These are phyloP conservation scores for Cybosia mesomella DNA, from an alignment of 2,888 invertebrate genomes.

Conservation along the genomic window DNA sequence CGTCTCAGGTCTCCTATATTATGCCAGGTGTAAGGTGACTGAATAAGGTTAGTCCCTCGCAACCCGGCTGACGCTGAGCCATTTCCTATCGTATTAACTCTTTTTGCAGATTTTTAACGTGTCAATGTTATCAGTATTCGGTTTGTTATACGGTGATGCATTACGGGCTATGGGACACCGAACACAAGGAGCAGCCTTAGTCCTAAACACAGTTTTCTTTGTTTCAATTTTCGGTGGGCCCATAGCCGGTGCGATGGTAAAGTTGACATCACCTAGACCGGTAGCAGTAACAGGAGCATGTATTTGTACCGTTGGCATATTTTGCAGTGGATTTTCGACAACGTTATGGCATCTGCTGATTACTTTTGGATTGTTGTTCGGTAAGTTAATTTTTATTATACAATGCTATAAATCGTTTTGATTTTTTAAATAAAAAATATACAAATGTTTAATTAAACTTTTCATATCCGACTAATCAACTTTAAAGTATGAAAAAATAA, in stretches of 20 bases:
- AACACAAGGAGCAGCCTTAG: conserved; percentile 89
- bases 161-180: conserved; percentile 88
- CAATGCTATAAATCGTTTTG: no score
- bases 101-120: conserved; percentile 90
- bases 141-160: conserved; percentile 89
- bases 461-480: no score
- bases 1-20: no score
- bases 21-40: no score
- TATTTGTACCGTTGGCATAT: conserved; percentile 76
- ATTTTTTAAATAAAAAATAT: neutral
- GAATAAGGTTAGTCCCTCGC: no score
- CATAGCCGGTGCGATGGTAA: conserved; percentile 90
- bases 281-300: conserved; percentile 77
- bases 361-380: conserved; percentile 78
- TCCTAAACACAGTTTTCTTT: conserved; percentile 90
- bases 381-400: conserved; percentile 54
- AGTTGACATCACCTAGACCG: conserved; percentile 76
- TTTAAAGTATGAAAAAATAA: no score
- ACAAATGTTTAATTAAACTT: no score
- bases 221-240: conserved; percentile 89
- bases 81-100: no score
- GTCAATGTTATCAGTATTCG: conserved; percentile 90
- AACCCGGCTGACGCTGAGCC: no score
- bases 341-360: conserved; percentile 76
- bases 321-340: conserved; percentile 80